Conservation (phyloP, 2,888 invertebrate genomes). For the Oeneis ivallda region DNA sequence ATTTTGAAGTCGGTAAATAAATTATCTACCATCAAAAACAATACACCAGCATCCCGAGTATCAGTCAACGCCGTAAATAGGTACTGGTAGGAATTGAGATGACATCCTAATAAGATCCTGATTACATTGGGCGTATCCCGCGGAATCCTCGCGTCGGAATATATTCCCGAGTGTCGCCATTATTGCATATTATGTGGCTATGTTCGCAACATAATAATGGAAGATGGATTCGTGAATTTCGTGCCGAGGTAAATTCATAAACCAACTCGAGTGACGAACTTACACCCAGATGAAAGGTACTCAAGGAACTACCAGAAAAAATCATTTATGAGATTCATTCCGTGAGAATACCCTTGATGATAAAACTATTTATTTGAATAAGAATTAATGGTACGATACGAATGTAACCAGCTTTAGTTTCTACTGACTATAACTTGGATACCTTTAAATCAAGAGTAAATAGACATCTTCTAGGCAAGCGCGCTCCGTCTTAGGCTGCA, state of each 20-base stretch:
- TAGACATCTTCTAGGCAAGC: no score
- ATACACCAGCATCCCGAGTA: not conserved
- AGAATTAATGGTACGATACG: no score
- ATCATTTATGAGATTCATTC: no score
- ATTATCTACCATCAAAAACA: no score
- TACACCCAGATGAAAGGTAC: not conserved
- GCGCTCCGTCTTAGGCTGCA: no score
- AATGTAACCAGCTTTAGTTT: no score
- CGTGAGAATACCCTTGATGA: no score
- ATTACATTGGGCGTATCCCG: slow-evolving; percentile 41
- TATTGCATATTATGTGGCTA: slow-evolving; percentile 29
- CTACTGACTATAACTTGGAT: no score
- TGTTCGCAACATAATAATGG: slow-evolving; percentile 1
- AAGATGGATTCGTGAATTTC: slow-evolving; percentile 11
- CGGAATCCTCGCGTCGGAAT: slow-evolving; percentile 41
- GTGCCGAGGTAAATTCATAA: slow-evolving; percentile 7
- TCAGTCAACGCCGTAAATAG: not conserved
- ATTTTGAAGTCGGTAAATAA: no score
- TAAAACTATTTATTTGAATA: no score
- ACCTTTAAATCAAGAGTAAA: no score
- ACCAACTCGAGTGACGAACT: not conserved
- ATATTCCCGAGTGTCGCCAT: slow-evolving; percentile 39
- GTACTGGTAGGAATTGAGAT: slow-evolving; percentile 27
- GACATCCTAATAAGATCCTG: slow-evolving; percentile 41
- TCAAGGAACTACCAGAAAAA: no score